Percentiles rank a stretch among this genome's conserved stretches.
Evolutionary conservation across 2,888 invertebrate species (phyloP).

Genomic region (Busseola fusca): DNA sequence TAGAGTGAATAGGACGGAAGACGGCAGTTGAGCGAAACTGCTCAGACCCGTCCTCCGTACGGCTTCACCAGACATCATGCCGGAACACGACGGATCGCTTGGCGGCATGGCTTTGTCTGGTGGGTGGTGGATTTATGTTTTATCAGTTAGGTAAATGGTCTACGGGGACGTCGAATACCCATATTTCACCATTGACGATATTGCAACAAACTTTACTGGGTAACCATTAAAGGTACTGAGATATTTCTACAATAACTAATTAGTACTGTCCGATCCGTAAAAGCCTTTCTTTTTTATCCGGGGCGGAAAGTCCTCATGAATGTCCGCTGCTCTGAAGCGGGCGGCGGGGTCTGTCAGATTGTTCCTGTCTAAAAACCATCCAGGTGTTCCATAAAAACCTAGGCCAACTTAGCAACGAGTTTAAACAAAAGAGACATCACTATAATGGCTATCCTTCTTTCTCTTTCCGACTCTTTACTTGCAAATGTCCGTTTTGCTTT

Average conservation of each 20-base stretch:
- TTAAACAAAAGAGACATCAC: conserved; percentile 19
- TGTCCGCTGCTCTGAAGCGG: no score
- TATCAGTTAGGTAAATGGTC: no score
- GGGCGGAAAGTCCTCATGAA: no score
- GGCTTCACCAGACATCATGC: no score
- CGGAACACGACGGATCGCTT: no score
- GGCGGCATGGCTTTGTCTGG: no score
- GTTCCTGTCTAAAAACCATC: no score
- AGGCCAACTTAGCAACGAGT: neutral
- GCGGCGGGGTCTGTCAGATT: no score
- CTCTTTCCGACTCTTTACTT: conserved; percentile 11
- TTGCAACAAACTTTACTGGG: neutral
- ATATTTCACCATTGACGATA: neutral
- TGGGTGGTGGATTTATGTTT: no score
- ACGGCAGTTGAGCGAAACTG: no score
- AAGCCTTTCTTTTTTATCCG: neutral
- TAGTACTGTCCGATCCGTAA: neutral
- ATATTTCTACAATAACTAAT: neutral
- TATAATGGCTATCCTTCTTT: neutral
- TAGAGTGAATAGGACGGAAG: no score
- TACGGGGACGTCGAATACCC: neutral
- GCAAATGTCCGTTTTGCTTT: conserved; percentile 41
- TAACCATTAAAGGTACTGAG: neutral
- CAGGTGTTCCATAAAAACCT: neutral
- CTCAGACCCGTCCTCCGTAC: no score